phyloP scores from a whole-genome alignment of 2,797 vertebrate species.

The Gymnoscopelus braueri region DNA sequence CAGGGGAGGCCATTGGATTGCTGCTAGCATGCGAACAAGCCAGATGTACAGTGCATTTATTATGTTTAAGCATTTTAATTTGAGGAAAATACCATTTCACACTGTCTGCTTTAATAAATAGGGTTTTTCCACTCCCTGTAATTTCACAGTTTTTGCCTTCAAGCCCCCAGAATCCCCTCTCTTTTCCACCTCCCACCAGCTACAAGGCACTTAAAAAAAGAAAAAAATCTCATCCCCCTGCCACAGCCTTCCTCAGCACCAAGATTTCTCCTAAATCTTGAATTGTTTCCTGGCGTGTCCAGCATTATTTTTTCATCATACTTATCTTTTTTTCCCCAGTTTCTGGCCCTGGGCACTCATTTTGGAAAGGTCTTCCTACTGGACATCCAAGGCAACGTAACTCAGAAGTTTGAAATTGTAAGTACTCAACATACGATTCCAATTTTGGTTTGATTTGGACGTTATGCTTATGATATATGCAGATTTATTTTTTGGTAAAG shows the following conservation, averaged over 20 bases:
- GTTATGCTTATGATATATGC: too few relatives aligned
- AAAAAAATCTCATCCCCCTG: conserved; percentile 80
- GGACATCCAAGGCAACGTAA: conserved; percentile 96
- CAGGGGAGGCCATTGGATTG: conserved; percentile 65
- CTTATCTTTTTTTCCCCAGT: conserved; percentile 79
- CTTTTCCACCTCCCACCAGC: conserved; percentile 65
- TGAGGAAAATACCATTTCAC: conserved; percentile 85
- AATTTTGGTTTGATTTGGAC: too few relatives aligned
- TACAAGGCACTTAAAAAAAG: conserved; percentile 46
- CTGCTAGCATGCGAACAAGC: conserved; percentile 70
- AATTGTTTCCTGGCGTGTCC: conserved; percentile 58
- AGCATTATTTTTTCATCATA: conserved; percentile 54
- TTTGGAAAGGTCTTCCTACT: conserved; percentile 97
- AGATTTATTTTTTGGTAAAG: too few relatives aligned
- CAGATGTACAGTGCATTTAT: conserved; percentile 84
- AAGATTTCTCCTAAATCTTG: conserved; percentile 55
- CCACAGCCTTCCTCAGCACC: conserved; percentile 67
- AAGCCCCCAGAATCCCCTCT: conserved; percentile 77
- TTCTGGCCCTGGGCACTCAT: conserved; percentile 96
- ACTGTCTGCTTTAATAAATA: conserved; percentile 89
- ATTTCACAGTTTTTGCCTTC: conserved; percentile 86
- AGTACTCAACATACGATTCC: conserved; percentile 74
- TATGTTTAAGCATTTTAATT: conserved; percentile 88
- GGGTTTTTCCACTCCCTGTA: conserved; percentile 83
- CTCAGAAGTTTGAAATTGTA: conserved; percentile 98